phyloP scores from a whole-genome alignment of 2,113 vertebrate species.

The Calonectris borealis region DNA sequence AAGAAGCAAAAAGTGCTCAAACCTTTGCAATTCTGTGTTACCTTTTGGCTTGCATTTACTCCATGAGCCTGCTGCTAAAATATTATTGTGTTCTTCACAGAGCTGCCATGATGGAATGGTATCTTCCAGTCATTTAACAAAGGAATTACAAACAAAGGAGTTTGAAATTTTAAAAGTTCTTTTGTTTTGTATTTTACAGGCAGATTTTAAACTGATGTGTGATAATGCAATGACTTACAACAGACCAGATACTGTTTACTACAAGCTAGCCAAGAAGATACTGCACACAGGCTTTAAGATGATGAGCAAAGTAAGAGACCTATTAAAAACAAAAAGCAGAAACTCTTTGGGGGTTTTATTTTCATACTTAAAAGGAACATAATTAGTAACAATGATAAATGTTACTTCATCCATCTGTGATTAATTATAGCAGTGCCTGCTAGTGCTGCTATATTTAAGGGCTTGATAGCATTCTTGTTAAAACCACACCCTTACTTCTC shows the following conservation, averaged over 20 bases:
- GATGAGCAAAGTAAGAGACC: slow-evolving; percentile 97
- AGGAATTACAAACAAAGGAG: background rate
- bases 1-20: background rate
- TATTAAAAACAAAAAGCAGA: background rate
- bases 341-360: background rate
- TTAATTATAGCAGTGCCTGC: background rate
- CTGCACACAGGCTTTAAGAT: slow-evolving; percentile 99
- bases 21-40: background rate
- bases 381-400: background rate
- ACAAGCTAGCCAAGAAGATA: slow-evolving; percentile 97
- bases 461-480: background rate
- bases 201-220: slow-evolving; percentile 99
- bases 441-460: background rate
- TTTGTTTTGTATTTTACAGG: slow-evolving; percentile 75
- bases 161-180: background rate
- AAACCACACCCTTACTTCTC: background rate
- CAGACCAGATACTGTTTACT: slow-evolving; percentile 97
- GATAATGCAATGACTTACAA: slow-evolving; percentile 99
- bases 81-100: background rate
- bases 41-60: background rate
- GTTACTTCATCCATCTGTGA: background rate
- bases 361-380: background rate
- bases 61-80: background rate
- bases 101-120: background rate
- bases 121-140: background rate